Percentiles rank a stretch among this genome's conserved stretches.
Evolutionary conservation across 1,140 invertebrate species (phyloP).

Genomic region (Atopsyche davidsoni): DNA sequence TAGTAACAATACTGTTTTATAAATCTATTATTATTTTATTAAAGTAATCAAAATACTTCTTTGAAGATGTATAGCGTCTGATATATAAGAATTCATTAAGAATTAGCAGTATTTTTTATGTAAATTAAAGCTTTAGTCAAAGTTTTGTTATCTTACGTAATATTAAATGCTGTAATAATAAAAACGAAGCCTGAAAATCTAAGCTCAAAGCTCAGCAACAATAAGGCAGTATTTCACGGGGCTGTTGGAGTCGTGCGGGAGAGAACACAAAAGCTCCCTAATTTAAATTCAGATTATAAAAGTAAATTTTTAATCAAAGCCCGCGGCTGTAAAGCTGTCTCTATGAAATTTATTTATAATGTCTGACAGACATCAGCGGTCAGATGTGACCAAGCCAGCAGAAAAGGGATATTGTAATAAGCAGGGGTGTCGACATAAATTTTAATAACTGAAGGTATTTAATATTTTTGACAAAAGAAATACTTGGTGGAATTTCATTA

Average conservation of each 20-base stretch:
- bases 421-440: constrained; percentile 2
- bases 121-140: no score
- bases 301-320: constrained; percentile 28
- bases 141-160: no score
- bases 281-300: constrained; percentile 17
- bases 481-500: not conserved
- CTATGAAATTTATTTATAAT: constrained; percentile 29
- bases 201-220: no score
- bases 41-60: no score
- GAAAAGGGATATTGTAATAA: constrained; percentile 2
- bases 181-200: no score
- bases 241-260: not conserved
- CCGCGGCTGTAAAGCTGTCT: constrained; percentile 27
- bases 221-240: no score
- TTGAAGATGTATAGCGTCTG: no score
- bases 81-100: no score
- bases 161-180: no score
- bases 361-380: constrained; percentile 19
- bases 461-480: not conserved
- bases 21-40: no score
- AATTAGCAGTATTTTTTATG: no score
- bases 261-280: constrained; percentile 7
- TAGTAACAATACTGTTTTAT: no score
- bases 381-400: constrained; percentile 16
- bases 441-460: not conserved